Evolutionary conservation across 2,113 vertebrate species (phyloP), one percentile per base, ranked within the genome.

Genomic region (Oreochromis spilurus): DNA sequence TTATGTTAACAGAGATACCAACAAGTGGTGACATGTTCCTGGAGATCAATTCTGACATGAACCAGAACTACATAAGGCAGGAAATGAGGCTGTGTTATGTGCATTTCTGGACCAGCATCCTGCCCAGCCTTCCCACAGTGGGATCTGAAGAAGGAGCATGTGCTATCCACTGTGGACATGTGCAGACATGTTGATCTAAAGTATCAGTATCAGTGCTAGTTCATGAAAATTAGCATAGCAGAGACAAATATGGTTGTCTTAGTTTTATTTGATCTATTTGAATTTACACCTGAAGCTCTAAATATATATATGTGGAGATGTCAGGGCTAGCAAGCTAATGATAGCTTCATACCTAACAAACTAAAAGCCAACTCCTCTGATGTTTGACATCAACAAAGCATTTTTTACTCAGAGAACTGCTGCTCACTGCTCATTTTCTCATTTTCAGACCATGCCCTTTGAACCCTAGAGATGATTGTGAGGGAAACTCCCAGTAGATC

Each of bases 1-100:
- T 48, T 48, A 48, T 16, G 45, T 83, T 53, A 14, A 34, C 95
- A 99, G 98, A 45, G 95, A 99, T 88, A 98, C 98, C 34, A 99
- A 96, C 94, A 0, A 6, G 88, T 1, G 52, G 6, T 0, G 77
- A 85, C 7, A 75, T 93, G 72, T 99, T 96, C 91, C 86, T 99
- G 89, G 97, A 99, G 0, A 98, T 99, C 95, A 94, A 97, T 81
- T 83, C 91, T 17, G 40, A 94, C 0, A 96, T 97, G 3, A 79
- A 90, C 17, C 3, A 48, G 1, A 2, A 50, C 3, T 97, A 96
- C 0, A 88, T 98, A 82, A 93, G 95, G 60, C 91, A 96, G 86
- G 88, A 94, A 6, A 72, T 98, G 91, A 96, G 96, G 57, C 0
- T 21, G 1, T 84, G 19, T 7, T 96, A 79, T 0, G 94, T 98